phyloP scores from a whole-genome alignment of 2,113 vertebrate species.

The Neotoma lepida region DNA sequence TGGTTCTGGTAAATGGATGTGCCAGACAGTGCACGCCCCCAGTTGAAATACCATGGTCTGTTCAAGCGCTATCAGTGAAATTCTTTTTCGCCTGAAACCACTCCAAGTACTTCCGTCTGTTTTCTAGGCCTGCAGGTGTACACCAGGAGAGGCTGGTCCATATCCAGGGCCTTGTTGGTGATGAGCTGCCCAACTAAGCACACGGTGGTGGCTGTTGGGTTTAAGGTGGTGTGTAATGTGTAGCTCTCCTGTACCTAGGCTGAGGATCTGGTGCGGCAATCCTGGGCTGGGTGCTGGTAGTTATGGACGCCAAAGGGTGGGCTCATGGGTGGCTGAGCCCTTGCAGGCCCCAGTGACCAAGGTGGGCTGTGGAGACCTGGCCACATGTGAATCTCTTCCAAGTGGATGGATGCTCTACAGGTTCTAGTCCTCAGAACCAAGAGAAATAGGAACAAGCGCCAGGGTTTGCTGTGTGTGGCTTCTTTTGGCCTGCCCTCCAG shows the following conservation, averaged over 20 bases:
- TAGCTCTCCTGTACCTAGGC: not conserved
- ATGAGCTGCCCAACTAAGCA: not conserved
- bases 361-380: not conserved
- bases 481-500: not conserved
- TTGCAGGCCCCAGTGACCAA: not conserved
- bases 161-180: not conserved
- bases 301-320: not conserved
- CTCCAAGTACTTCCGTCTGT: not conserved
- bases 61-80: not conserved
- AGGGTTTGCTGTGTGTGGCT: not conserved
- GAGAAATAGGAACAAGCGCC: not conserved
- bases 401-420: accelerated
- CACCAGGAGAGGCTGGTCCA: not conserved
- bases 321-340: not conserved
- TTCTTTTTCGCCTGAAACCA: not conserved
- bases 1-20: not conserved
- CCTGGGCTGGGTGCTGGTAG: not conserved
- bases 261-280: not conserved
- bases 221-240: not conserved
- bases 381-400: not conserved
- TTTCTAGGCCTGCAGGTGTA: not conserved
- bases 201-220: not conserved
- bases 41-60: not conserved
- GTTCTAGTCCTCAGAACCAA: not conserved
- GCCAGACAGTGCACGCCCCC: not conserved